These are phyloP conservation scores for Perdita meconis DNA, from an alignment of 2,888 invertebrate species.

Conservation along the genomic window DNA sequence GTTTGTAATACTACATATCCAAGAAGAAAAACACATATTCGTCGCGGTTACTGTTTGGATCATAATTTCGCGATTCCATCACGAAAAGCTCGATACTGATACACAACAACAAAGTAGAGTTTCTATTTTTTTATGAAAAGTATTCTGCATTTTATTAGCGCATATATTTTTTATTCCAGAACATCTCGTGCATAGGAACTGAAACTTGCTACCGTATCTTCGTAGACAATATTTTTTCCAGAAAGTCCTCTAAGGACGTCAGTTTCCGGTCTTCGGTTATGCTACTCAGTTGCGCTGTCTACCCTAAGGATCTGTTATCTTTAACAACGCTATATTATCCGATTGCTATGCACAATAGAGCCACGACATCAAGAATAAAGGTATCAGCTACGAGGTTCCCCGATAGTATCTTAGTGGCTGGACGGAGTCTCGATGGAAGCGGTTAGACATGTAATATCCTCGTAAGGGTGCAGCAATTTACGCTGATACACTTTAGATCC, in stretches of 20 bases:
- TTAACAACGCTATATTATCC: not conserved
- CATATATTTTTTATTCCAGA: constrained; percentile 1
- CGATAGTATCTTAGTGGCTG: constrained; percentile 36
- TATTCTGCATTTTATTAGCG: constrained; percentile 22
- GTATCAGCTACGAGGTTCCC: constrained; percentile 6
- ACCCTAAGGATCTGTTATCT: not conserved
- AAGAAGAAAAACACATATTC: not conserved
- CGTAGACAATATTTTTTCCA: not conserved
- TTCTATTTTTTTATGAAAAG: constrained; percentile 40
- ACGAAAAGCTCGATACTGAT: not conserved
- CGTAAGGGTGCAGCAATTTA: constrained; percentile 39
- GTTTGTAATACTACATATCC: constrained; percentile 14
- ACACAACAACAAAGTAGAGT: not conserved
- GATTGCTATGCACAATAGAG: not conserved
- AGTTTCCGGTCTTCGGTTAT: not conserved
- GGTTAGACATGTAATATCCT: constrained; percentile 27
- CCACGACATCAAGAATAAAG: not conserved
- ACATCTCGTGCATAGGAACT: not conserved
- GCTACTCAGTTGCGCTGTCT: not conserved
- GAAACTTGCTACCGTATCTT: not conserved
- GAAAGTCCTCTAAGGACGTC: too few species aligned
- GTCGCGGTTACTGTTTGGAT: constrained; percentile 3
- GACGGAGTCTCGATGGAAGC: constrained; percentile 6
- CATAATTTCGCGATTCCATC: not conserved
- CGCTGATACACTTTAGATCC: constrained; percentile 30